Percentiles rank a stretch among this genome's conserved stretches.
These are phyloP conservation scores for Oncorhynchus gorbuscha DNA, from an alignment of 2,113 vertebrate species.

Conservation along the genomic window DNA sequence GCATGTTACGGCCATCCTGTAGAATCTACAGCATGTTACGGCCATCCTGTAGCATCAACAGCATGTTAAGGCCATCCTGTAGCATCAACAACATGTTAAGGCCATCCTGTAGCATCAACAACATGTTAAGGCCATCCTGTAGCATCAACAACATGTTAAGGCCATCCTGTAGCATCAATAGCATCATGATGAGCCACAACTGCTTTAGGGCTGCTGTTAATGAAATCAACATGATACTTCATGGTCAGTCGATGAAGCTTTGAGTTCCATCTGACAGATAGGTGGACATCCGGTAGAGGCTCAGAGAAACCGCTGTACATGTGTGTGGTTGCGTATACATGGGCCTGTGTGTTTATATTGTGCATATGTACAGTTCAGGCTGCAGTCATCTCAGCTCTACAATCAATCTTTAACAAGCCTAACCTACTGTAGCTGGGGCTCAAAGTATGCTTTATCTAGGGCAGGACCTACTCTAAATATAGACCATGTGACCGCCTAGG, in stretches of 20 bases:
- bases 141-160: no score
- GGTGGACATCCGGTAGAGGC: constrained; percentile 10
- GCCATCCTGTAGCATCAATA: no score
- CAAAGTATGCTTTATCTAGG: constrained; percentile 26
- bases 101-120: no score
- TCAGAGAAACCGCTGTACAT: constrained; percentile 7
- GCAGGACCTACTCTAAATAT: constrained; percentile 39
- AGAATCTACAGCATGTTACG: no score
- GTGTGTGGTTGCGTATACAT: background rate
- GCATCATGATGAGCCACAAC: background rate
- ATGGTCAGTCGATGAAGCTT: background rate
- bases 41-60: no score
- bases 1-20: no score
- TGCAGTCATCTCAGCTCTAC: constrained; percentile 8
- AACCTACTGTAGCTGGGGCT: constrained; percentile 13
- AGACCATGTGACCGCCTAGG: constrained; percentile 18
- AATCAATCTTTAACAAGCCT: constrained; percentile 3
- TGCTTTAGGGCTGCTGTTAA: constrained; percentile 36
- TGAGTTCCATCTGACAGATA: background rate
- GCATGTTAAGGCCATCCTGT: no score
- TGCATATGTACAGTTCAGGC: constrained; percentile 22
- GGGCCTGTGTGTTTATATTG: background rate
- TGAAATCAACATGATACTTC: constrained; percentile 32
- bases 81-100: no score
- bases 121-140: no score